These are phyloP conservation scores for Centropyge bicolor DNA, from an alignment of 2,797 vertebrate species.

Conservation along the genomic window DNA sequence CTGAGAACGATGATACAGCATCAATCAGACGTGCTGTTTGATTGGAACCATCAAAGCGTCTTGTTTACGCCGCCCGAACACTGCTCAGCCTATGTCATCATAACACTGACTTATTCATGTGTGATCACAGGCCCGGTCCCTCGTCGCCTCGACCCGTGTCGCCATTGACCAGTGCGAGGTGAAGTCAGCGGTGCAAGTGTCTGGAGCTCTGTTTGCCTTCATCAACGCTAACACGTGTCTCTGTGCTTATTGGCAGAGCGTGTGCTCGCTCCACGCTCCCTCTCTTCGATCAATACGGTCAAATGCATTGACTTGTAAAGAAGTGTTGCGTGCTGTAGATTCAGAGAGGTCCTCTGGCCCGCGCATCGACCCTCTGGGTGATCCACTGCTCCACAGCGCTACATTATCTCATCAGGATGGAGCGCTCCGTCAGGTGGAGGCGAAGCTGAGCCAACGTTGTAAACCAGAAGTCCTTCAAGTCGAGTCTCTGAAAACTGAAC, in stretches of 20 bases:
- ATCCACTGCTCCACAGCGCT: slow-evolving; percentile 12
- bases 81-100: slow-evolving; percentile 49
- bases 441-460: background rate
- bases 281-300: slow-evolving; percentile 52
- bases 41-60: slow-evolving; percentile 35
- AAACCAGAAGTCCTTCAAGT: background rate
- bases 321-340: slow-evolving; percentile 55
- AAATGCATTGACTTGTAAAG: slow-evolving; percentile 49
- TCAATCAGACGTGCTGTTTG: slow-evolving; percentile 57
- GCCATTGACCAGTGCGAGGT: slow-evolving; percentile 47
- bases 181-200: slow-evolving; percentile 48
- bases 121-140: slow-evolving; percentile 45
- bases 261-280: slow-evolving; percentile 36
- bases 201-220: slow-evolving; percentile 64
- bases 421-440: slow-evolving; percentile 7
- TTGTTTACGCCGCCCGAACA: slow-evolving; percentile 35
- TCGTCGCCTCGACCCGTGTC: slow-evolving; percentile 54
- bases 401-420: slow-evolving; percentile 22
- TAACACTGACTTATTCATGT: slow-evolving; percentile 61
- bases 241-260: slow-evolving; percentile 41
- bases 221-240: slow-evolving; percentile 51
- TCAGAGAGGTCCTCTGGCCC: slow-evolving; percentile 28
- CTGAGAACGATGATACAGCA: slow-evolving; percentile 34
- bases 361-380: slow-evolving; percentile 36
- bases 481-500: background rate